These are phyloP conservation scores for Ectemnius cavifrons DNA, from an alignment of 2,888 invertebrate species.

Conservation along the genomic window DNA sequence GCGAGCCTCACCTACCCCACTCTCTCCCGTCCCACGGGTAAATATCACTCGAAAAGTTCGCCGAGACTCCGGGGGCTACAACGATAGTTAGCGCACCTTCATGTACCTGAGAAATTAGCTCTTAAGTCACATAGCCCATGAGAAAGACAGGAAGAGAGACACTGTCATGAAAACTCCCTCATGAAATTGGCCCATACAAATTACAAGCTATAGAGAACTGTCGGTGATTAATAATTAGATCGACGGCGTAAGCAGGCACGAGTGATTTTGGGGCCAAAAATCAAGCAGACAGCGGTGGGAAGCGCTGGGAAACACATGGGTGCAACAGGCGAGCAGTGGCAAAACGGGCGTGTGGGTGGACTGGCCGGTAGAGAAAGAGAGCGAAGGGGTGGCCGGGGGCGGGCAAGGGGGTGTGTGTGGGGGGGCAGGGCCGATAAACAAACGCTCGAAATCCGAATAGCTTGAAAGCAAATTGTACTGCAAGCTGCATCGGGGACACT, in stretches of 20 bases:
- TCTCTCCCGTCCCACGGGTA: slow-evolving; percentile 69
- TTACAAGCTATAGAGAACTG: no score
- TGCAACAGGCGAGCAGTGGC: slow-evolving; percentile 13
- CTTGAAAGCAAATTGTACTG: slow-evolving; percentile 48
- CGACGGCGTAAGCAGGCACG: no score
- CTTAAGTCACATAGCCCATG: no score
- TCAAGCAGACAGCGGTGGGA: no score
- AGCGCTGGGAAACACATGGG: no score
- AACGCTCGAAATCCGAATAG: slow-evolving; percentile 49
- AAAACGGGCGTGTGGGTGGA: no score
- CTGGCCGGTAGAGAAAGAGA: neutral
- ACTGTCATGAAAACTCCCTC: no score
- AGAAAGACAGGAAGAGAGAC: no score
- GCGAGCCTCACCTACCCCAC: slow-evolving; percentile 55
- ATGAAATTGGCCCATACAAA: no score
- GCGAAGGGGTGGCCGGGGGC: neutral
- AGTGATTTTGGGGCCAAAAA: no score
- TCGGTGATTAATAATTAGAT: no score
- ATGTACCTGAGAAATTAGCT: slow-evolving; percentile 21
- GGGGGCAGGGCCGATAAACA: slow-evolving; percentile 46
- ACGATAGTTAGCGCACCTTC: slow-evolving; percentile 40
- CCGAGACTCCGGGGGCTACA: slow-evolving; percentile 53
- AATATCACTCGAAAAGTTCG: slow-evolving; percentile 76
- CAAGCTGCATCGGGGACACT: slow-evolving; percentile 37
- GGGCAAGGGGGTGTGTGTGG: no score